Base-by-base conservation (phyloP, 2,113 vertebrate genomes). In the Anolis carolinensis region DNA sequence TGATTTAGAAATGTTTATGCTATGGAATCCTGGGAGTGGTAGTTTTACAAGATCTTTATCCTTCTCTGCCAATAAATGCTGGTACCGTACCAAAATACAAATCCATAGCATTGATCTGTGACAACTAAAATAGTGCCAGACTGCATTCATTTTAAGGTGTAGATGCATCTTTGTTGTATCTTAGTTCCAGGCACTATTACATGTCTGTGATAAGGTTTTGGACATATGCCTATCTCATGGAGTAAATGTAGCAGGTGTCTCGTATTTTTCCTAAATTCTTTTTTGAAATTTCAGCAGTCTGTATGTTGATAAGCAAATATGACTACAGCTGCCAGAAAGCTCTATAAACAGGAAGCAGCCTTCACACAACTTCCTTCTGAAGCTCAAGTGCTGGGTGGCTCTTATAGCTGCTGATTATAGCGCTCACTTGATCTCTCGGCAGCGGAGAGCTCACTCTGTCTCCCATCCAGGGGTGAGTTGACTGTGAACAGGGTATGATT, bases 311-410 rank as follows among this genome's bases (percentile, higher is more conserved):
- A 25, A 50, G 77, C 86, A 32, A 0, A 0, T 86, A 68, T 71
- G 44, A 67, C 70, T 36, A 78, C 76, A 70, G 89, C 20, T 2
- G 59, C 84, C 34, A 0, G 62, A 85, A 71, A 84, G 70, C 86
- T 83, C 68, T 36, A 21, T 83, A 80, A 76, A 34, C 94, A 93
- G 90, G 93, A 95, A 94, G 90, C 91, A 67, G 25, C 65, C 87
- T 88, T 88, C 36, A 83, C 76, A 65, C 55, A 1, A 23, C 76
- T 94, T 94, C 89, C 83, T 89, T 48, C 83, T 79, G 25, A 72
- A 72, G 25, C 30, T 23, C 4, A 0, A 2, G 9, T 89, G 92
- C 50, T 74, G 14, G 2, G 88, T 89, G 90, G 74, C 79, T 92
- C 81, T 92, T 80, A 34, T 16, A 86, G 73, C 82, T 76, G 3